Base-by-base conservation (phyloP, 2,113 vertebrate species). In the Centropristis striata region DNA sequence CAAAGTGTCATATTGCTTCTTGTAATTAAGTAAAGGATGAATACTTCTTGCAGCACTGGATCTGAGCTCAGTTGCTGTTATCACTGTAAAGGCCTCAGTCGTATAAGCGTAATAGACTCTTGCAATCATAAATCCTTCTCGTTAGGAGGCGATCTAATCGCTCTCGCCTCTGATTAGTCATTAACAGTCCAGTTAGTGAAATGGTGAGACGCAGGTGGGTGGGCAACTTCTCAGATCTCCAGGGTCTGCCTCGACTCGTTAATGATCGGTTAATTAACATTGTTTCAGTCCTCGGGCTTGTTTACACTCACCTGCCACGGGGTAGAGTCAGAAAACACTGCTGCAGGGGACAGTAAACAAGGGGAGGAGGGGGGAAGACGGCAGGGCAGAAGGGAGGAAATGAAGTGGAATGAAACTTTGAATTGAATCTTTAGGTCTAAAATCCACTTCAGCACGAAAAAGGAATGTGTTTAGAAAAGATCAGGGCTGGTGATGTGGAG, bases 151-250 rank as follows among this genome's bases (percentile, higher is more conserved):
- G 51, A 85, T 90, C 81, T 92, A 94, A 92, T 90, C 84, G 67
- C 85, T 87, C 88, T 81, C 39, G 84, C 85, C 86, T 90, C 93
- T 92, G 92, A 94, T 93, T 93, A 93, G 92, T 89, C 93, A 91
- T 93, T 92, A 94, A 89, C 92, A 85, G 93, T 91, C 90, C 93
- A 86, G 89, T 94, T 93, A 92, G 92, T 87, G 89, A 76, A 87
- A 91, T 91, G 87, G 88, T 79, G 83, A 88, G 87, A 78, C 75
- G 80, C 92, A 92, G 92, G 92, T 93, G 93, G 93, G 93, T 92
- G 91, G 92, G 91, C 71, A 83, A 90, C 80, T 83, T 85, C 81
- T 88, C 80, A 73, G 76, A 89, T 92, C 92, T 90, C 91, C 36
- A 12, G 88, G 85, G 90, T 86, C 86, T 80, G 90, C 82, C 88